Evolutionary conservation across 2,888 invertebrate genomes (phyloP).

Genomic region (Andrena camellia): DNA sequence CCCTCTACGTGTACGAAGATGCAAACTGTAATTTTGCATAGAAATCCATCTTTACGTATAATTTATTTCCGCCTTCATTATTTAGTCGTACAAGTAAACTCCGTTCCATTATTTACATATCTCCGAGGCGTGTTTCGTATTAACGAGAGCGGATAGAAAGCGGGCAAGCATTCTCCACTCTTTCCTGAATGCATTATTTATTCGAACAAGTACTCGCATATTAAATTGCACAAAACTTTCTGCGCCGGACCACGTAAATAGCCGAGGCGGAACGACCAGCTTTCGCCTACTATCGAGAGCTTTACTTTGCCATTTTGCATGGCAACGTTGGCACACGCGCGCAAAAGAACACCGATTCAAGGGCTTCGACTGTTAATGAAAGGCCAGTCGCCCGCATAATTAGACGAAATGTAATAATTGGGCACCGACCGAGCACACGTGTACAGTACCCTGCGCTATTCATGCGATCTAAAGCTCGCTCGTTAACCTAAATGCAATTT

Average conservation of each 20-base stretch:
- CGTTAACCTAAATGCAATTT: constrained; percentile 42
- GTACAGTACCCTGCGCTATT: constrained; percentile 1
- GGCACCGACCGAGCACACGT: neutral
- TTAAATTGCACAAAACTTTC: constrained; percentile 61
- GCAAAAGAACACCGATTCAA: neutral
- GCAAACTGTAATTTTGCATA: neutral
- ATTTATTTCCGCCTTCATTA: neutral
- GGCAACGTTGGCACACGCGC: neutral
- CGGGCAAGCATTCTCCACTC: constrained; percentile 33
- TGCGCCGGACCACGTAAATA: constrained; percentile 41
- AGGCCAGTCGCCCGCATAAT: constrained; percentile 3
- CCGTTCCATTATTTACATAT: constrained; percentile 45
- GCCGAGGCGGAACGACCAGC: constrained; percentile 31
- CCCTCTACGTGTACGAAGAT: neutral
- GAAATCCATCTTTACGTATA: constrained; percentile 7
- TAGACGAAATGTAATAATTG: constrained; percentile 22
- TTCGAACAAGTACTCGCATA: constrained; percentile 58
- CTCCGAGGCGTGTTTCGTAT: constrained; percentile 39
- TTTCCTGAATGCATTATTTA: constrained; percentile 52
- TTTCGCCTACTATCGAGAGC: constrained; percentile 32
- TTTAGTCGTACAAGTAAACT: constrained; percentile 34
- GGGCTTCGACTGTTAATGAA: constrained; percentile 1
- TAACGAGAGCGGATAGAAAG: constrained; percentile 37
- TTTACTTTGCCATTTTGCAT: constrained; percentile 6
- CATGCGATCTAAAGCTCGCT: constrained; percentile 23